Evolutionary conservation across 2,113 vertebrate genomes (phyloP).

Genomic region (Seriola dumerili): DNA sequence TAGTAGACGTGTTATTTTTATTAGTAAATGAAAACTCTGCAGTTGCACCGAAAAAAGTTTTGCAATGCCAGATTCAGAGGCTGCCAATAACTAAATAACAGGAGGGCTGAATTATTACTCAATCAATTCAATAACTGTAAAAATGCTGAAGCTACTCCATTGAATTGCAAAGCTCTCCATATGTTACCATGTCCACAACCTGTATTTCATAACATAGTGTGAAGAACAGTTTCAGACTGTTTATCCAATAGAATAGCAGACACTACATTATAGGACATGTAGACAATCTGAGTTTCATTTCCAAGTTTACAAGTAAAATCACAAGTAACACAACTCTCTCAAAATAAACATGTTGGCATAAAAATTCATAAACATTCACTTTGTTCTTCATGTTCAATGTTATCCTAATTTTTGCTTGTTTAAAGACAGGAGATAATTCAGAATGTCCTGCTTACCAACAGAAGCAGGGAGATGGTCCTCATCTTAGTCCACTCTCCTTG

Average conservation of each 20-base stretch:
- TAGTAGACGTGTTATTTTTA: neutral
- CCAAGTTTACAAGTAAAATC: neutral
- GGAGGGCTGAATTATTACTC: neutral
- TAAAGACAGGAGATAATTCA: neutral
- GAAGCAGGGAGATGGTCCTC: conserved; percentile 54
- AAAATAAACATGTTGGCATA: neutral
- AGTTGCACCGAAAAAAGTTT: neutral
- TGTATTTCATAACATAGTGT: neutral
- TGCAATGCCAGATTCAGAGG: neutral
- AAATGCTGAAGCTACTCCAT: neutral
- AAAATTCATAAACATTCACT: neutral
- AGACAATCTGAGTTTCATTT: no score
- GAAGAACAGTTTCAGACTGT: conserved; percentile 10
- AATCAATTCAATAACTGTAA: neutral
- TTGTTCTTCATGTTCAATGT: neutral
- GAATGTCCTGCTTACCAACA: conserved; percentile 66
- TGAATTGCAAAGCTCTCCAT: neutral
- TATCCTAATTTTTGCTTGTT: neutral
- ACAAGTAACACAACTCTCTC: neutral
- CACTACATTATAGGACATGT: neutral
- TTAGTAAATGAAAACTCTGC: neutral
- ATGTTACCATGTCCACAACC: neutral
- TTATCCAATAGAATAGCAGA: neutral
- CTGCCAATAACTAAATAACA: neutral
- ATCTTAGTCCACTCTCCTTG: conserved; percentile 34